These are phyloP conservation scores for Hepsetus odoe DNA, from an alignment of 2,113 vertebrate species.

Conservation along the genomic window DNA sequence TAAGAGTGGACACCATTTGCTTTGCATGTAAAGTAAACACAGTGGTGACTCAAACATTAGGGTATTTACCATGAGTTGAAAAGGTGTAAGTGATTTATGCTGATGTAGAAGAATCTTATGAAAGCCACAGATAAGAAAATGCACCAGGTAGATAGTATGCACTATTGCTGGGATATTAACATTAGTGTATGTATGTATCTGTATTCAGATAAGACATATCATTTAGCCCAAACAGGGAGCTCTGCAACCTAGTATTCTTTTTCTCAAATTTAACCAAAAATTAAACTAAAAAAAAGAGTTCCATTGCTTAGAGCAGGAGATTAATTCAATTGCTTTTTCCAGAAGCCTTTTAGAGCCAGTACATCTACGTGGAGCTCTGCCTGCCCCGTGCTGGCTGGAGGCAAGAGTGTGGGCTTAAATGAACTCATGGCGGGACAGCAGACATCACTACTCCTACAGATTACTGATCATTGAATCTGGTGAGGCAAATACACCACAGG, in stretches of 20 bases:
- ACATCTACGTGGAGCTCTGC: constrained; percentile 26
- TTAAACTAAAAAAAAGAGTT: not conserved
- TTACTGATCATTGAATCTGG: constrained; percentile 46
- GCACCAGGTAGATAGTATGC: no score
- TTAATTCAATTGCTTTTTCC: constrained; percentile 44
- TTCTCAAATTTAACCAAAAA: not conserved
- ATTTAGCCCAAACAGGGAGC: not conserved
- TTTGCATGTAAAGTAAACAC: no score
- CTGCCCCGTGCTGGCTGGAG: constrained; percentile 41
- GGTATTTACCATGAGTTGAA: no score
- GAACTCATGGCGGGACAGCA: constrained; percentile 26
- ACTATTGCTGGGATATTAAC: no score
- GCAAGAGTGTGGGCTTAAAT: constrained; percentile 40
- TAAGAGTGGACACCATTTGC: no score
- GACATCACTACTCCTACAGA: constrained; percentile 47
- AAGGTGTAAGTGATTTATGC: no score
- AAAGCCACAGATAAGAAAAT: no score
- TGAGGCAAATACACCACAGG: constrained; percentile 71
- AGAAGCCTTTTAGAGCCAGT: constrained; percentile 24
- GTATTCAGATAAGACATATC: not conserved
- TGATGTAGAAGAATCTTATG: no score
- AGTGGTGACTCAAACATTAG: no score
- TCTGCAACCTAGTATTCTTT: not conserved
- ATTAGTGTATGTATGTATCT: no score
- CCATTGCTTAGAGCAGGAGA: not conserved